A percentile compares a stretch with the other conserved stretches of the same genome.
Conservation (phyloP, 2,113 vertebrate genomes). For the Oxyura jamaicensis region DNA sequence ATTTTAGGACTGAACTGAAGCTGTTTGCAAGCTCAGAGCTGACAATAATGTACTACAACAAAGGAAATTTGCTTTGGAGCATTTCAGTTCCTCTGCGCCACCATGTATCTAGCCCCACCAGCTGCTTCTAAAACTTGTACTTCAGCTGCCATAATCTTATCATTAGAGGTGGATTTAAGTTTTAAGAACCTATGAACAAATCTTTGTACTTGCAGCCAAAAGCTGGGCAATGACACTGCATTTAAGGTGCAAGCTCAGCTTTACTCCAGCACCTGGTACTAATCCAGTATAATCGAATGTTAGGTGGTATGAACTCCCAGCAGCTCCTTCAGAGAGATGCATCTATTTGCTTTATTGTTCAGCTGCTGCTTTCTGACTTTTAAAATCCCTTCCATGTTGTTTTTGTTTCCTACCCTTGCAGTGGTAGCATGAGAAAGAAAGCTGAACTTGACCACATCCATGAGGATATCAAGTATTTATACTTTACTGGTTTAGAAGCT, state of each 20-base stretch:
- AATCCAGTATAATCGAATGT: background rate
- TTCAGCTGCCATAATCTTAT: slow-evolving; percentile 23
- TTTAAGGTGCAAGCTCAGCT: background rate
- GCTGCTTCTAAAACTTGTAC: background rate
- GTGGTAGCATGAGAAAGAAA: background rate
- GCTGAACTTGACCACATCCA: slow-evolving; percentile 25
- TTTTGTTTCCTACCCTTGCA: background rate
- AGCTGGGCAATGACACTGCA: background rate
- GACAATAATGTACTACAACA: background rate
- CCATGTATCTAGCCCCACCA: background rate
- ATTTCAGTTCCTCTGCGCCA: background rate
- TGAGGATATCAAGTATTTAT: slow-evolving; percentile 10
- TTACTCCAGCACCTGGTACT: background rate
- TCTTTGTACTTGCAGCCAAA: background rate
- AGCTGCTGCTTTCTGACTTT: background rate
- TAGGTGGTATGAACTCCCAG: fast-evolving
- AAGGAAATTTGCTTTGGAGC: background rate
- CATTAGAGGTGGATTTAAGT: slow-evolving; percentile 53
- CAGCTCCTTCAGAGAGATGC: background rate
- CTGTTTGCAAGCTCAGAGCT: background rate
- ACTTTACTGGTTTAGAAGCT: slow-evolving; percentile 48
- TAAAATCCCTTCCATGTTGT: background rate
- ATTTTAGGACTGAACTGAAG: background rate
- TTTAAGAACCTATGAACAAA: background rate
- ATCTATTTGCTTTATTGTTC: background rate